Percentiles rank a stretch among this genome's conserved stretches.
Conservation (phyloP, 2,113 vertebrate genomes). For the Etheostoma spectabile region DNA sequence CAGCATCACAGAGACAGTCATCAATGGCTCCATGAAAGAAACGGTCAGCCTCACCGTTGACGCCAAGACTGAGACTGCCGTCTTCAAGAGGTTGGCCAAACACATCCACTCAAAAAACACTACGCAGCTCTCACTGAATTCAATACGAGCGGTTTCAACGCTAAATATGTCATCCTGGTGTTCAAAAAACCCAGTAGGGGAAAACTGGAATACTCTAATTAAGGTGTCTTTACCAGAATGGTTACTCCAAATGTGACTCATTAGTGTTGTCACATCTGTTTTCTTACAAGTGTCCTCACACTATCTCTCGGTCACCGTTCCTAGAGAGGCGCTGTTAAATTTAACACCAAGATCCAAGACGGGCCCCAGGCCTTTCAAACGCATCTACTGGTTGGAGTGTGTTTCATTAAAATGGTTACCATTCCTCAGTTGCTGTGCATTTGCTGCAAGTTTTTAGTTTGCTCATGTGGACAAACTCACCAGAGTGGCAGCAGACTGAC, state of each 20-base stretch:
- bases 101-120: background rate
- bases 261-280: conserved; percentile 18
- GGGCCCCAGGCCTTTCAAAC: background rate
- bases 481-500: too few species aligned
- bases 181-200: background rate
- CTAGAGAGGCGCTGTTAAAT: background rate
- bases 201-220: background rate
- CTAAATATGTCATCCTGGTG: background rate
- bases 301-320: background rate
- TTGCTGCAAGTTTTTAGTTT: background rate
- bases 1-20: conserved; percentile 96
- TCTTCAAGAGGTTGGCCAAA: conserved; percentile 95
- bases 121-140: background rate
- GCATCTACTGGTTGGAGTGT: background rate
- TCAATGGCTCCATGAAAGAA: conserved; percentile 99
- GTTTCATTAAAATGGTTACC: background rate
- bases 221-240: background rate
- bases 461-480: background rate
- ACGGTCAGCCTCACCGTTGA: conserved; percentile 99
- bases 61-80: conserved; percentile 98
- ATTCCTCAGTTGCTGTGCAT: background rate
- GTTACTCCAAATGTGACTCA: background rate
- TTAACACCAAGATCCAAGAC: background rate
- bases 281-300: background rate
- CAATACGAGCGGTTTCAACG: background rate